Conservation (phyloP, 1,140 invertebrate species). For the Bombus polaris region DNA sequence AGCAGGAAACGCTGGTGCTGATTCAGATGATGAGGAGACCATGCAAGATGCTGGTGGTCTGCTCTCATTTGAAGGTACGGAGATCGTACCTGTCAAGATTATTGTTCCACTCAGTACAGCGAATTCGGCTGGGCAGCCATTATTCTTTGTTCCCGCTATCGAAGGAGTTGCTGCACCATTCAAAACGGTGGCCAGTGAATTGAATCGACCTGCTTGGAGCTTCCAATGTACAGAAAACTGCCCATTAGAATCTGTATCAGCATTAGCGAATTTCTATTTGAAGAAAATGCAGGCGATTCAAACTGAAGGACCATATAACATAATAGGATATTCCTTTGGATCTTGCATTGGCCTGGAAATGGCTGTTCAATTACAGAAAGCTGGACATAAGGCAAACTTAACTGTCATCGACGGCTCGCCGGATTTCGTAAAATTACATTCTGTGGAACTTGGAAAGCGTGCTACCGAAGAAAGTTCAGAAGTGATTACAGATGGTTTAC, state of each 20-base stretch:
- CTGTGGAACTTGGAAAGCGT: constrained; percentile 85
- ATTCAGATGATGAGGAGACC: not conserved
- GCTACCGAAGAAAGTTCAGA: constrained; percentile 70
- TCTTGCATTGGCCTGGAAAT: constrained; percentile 97
- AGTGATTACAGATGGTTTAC: constrained; percentile 57
- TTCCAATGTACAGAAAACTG: constrained; percentile 92
- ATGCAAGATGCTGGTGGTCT: constrained; percentile 57
- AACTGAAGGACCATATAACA: constrained; percentile 90
- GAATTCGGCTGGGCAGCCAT: constrained; percentile 78
- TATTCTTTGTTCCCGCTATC: constrained; percentile 95
- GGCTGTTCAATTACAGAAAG: constrained; percentile 90
- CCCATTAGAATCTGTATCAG: constrained; percentile 88
- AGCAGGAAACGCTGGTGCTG: rapidly evolving
- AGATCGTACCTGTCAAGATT: constrained; percentile 86
- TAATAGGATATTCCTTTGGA: constrained; percentile 98
- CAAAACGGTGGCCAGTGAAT: constrained; percentile 86
- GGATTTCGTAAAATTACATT: constrained; percentile 92
- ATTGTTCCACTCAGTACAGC: constrained; percentile 86
- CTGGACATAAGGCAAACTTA: constrained; percentile 86
- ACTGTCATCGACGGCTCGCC: constrained; percentile 96
- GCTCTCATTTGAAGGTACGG: constrained; percentile 71
- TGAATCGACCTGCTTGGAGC: constrained; percentile 92
- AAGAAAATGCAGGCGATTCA: constrained; percentile 90
- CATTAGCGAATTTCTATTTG: constrained; percentile 92
- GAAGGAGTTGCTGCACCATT: constrained; percentile 92